Percentiles rank a stretch among this genome's conserved stretches.
phyloP scores from a whole-genome alignment of 1,140 invertebrate genomes.

The Drosophila santomea region DNA sequence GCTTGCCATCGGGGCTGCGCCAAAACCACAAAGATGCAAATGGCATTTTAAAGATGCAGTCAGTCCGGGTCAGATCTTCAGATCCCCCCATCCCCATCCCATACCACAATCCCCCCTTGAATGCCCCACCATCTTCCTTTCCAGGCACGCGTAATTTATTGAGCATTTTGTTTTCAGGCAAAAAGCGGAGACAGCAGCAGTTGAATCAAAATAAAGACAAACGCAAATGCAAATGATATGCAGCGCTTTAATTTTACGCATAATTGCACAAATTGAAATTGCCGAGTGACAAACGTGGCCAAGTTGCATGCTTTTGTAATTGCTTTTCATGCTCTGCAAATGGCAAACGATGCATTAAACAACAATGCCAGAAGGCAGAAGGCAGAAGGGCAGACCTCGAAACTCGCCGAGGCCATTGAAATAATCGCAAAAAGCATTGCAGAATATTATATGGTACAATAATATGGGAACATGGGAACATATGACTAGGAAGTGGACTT shows the following conservation, averaged over 20 bases:
- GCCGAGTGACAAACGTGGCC: slow-evolving; percentile 72
- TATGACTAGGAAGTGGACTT: background rate
- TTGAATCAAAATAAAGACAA: slow-evolving; percentile 60
- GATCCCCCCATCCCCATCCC: background rate
- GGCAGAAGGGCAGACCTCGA: no score
- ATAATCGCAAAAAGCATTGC: no score
- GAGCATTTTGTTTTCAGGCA: slow-evolving; percentile 65
- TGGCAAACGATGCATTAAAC: slow-evolving; percentile 61
- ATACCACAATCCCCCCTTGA: background rate
- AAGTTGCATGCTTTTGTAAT: slow-evolving; percentile 58
- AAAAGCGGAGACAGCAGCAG: slow-evolving; percentile 1
- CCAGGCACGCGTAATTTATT: slow-evolving; percentile 79
- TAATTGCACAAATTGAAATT: slow-evolving; percentile 83
- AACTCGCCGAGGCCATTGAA: background rate
- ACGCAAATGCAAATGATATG: slow-evolving; percentile 77
- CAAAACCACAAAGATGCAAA: slow-evolving; percentile 81
- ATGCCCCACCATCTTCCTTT: background rate
- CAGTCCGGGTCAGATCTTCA: slow-evolving; percentile 66
- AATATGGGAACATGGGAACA: no score
- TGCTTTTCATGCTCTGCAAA: slow-evolving; percentile 68
- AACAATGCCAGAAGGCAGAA: slow-evolving; percentile 32
- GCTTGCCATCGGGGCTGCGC: slow-evolving; percentile 67
- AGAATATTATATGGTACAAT: no score
- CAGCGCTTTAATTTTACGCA: slow-evolving; percentile 83
- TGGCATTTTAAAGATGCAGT: slow-evolving; percentile 82